Conservation (phyloP, 2,888 invertebrate species). For the Sarcophaga carnaria region DNA sequence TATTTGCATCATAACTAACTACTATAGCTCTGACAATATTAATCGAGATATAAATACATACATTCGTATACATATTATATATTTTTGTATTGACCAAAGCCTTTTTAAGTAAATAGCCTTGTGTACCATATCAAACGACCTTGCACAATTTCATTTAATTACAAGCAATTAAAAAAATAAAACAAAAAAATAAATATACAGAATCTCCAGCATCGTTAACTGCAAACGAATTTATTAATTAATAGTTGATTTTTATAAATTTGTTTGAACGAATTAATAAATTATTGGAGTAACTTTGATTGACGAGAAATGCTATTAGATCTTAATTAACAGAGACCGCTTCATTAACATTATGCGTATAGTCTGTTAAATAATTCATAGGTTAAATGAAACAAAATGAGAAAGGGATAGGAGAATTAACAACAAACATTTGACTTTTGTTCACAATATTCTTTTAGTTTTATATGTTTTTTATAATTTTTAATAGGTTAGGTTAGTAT, state of each 20-base stretch:
- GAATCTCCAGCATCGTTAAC: constrained; percentile 56
- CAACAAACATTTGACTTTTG: too few species aligned
- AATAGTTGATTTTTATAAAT: constrained; percentile 58
- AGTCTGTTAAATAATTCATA: not conserved
- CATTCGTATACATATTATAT: not conserved
- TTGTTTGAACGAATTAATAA: constrained; percentile 67
- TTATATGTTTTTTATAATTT: too few species aligned
- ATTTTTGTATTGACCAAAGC: not conserved
- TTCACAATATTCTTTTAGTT: too few species aligned
- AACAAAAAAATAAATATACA: constrained; percentile 63
- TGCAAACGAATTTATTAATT: constrained; percentile 55
- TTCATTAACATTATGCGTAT: not conserved
- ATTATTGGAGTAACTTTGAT: constrained; percentile 63
- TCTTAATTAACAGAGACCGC: too few species aligned
- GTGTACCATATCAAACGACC: constrained; percentile 72
- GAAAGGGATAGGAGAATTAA: too few species aligned
- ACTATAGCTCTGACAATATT: not conserved
- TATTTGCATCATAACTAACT: constrained; percentile 31
- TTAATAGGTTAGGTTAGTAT: not conserved
- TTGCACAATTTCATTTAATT: constrained; percentile 78
- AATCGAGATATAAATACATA: not conserved
- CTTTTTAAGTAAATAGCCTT: constrained; percentile 43
- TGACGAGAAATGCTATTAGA: not conserved
- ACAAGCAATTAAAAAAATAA: constrained; percentile 75
- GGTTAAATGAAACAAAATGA: not conserved